Evolutionary conservation across 2,888 invertebrate genomes (phyloP).

Genomic region (Dinocampus coccinellae): DNA sequence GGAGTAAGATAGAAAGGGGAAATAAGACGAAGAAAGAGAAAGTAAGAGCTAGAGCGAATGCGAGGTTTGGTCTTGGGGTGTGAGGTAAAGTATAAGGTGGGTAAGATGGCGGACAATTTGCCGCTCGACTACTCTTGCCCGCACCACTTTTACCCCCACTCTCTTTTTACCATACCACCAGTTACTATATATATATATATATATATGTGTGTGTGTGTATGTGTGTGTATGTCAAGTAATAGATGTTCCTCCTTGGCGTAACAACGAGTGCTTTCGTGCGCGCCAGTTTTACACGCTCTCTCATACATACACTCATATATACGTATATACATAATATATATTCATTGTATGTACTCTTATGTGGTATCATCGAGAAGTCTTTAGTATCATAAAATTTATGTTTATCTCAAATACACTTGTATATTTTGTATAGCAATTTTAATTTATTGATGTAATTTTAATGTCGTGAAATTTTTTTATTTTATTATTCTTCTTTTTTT

Average conservation of each 20-base stretch:
- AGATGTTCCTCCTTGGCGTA: slow-evolving; percentile 66
- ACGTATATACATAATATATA: slow-evolving; percentile 35
- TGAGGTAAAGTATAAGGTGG: slow-evolving; percentile 68
- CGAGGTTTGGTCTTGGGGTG: slow-evolving; percentile 46
- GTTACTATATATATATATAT: slow-evolving; percentile 42
- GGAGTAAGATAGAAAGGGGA: slow-evolving; percentile 27
- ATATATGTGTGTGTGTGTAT: too few species aligned
- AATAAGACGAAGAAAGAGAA: slow-evolving; percentile 30
- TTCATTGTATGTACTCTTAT: slow-evolving; percentile 30
- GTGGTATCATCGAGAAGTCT: slow-evolving; percentile 26
- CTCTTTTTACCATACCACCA: slow-evolving; percentile 26
- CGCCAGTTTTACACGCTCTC: slow-evolving; percentile 39
- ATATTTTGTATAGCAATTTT: too few species aligned
- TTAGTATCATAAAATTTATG: too few species aligned
- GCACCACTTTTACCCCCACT: slow-evolving; percentile 53
- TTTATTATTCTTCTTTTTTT: too few species aligned
- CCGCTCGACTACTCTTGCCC: slow-evolving; percentile 69
- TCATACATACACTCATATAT: slow-evolving; percentile 24
- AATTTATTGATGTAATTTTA: too few species aligned
- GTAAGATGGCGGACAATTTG: slow-evolving; percentile 70
- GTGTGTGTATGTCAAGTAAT: slow-evolving; percentile 55
- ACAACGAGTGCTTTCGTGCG: slow-evolving; percentile 55
- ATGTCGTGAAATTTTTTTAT: too few species aligned
- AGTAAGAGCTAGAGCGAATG: slow-evolving; percentile 24
- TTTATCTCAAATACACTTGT: too few species aligned